Evolutionary conservation across 2,113 vertebrate genomes (phyloP), one percentile per base, ranked within the genome.

Genomic region (Odontesthes bonariensis): DNA sequence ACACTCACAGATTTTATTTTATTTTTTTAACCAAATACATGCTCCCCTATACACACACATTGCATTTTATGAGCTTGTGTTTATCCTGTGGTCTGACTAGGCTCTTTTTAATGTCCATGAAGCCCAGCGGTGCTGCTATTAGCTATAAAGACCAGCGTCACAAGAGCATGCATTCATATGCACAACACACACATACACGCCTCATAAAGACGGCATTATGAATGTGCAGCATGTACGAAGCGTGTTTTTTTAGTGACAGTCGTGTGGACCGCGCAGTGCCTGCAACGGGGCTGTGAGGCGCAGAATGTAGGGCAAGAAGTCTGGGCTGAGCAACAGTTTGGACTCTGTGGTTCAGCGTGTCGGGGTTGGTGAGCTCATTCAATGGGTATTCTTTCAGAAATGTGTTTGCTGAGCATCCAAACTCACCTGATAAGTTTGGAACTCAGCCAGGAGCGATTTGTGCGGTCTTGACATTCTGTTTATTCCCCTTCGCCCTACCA

Each of bases 171-270:
- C 91, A 88, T 83, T 91, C 89, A 89, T 86, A 63, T 75, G 35
- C 72, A 79, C 83, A 85, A 80, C 84, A 54, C 78, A 84, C 76
- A 61, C 62, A 75, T 63, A 73, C 80, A 73, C 59, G 57, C 71
- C 60, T 64, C 67, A 88, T 89, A 84, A 92, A 89, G 88, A 86
- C 77, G 27, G 78, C 88, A 89, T 92, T 93, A 88, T 91, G 82
- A 77, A 80, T 53, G 59, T 78, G 42, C 27, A 52, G 73, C 59
- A 65, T 63, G 74, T 52, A 81, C 82, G 61, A 91, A 85, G 76
- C 77, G 66, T 27, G 61, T 78, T 86, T 82, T 87, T 83, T 80
- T 47, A 69, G 74, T 35, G 64, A 69, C 42, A 55, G 69, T 73
- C 40, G 23, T 79, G 74, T 55, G 83, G 73, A 77, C 57, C 72